A percentile compares a stretch with the other conserved stretches of the same genome.
Conservation (phyloP, 2,797 vertebrate genomes). For the Bryconaethiops microstoma region DNA sequence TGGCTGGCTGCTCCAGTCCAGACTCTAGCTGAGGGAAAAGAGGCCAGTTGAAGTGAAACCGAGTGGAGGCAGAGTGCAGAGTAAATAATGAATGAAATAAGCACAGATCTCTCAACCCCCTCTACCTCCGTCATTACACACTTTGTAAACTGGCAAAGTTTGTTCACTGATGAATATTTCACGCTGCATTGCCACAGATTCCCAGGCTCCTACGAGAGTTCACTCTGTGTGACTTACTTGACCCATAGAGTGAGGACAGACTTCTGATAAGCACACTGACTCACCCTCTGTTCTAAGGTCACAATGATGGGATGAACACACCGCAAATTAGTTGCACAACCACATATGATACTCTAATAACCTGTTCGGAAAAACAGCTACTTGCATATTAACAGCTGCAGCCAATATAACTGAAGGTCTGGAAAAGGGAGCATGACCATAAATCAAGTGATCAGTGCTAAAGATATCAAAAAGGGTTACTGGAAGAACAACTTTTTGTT, state of each 20-base stretch:
- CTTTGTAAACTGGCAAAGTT: slow-evolving; percentile 57
- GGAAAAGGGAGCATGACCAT: too few species aligned
- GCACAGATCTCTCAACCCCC: slow-evolving; percentile 70
- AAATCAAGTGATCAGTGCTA: not conserved
- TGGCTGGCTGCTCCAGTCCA: slow-evolving; percentile 59
- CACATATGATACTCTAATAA: not conserved
- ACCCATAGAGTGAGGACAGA: slow-evolving; percentile 48
- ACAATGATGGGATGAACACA: not conserved
- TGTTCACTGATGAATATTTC: slow-evolving; percentile 72
- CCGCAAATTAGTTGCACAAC: not conserved
- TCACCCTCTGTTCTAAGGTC: slow-evolving; percentile 55
- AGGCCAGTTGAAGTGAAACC: slow-evolving; percentile 79
- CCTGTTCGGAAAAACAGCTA: slow-evolving; percentile 8
- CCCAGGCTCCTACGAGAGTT: slow-evolving; percentile 33
- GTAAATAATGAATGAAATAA: slow-evolving; percentile 78
- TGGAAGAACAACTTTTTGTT: too few species aligned
- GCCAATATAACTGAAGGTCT: not conserved
- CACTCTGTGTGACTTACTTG: slow-evolving; percentile 41
- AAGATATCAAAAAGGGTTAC: too few species aligned
- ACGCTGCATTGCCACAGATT: slow-evolving; percentile 56
- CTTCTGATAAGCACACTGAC: slow-evolving; percentile 60
- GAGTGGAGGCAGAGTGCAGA: slow-evolving; percentile 66
- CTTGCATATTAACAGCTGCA: not conserved
- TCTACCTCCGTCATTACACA: slow-evolving; percentile 61
- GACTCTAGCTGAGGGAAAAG: slow-evolving; percentile 70